Evolutionary conservation across 2,113 vertebrate species (phyloP), one percentile per base, ranked within the genome.

Genomic region (Xiphorhynchus elegans): DNA sequence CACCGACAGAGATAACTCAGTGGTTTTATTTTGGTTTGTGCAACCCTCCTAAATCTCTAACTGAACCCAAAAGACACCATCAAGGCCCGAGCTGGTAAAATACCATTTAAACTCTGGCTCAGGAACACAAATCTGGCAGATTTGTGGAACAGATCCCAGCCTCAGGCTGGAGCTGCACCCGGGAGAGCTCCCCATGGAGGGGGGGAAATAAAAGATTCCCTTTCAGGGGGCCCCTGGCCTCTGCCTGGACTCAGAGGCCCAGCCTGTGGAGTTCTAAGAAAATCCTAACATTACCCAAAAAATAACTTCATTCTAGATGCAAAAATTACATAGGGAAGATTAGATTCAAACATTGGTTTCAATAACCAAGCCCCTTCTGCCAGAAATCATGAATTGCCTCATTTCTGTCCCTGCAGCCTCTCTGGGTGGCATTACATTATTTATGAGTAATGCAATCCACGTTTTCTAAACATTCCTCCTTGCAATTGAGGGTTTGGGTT

Each of bases 391-490:
- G 46, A 94, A 92, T 29, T 67, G 84, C 79, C 76, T 88, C 75
- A 81, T 81, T 91, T 86, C 75, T 69, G 40, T 8, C 39, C 73
- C 90, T 75, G 88, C 9, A 29, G 84, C 92, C 55, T 89, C 47
- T 5, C 67, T 74, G 84, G 90, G 81, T 89, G 73, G 72, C 42
- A 68, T 74, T 87, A 53, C 72, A 94, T 90, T 95, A 96, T 87
- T 96, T 66, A 94, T 69, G 91, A 95, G 92, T 83, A 96, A 95
- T 16, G 79, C 85, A 91, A 95, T 74, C 92, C 90, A 75, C 25
- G 8, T 77, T 94, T 84, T 35, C 92, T 52, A 50, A 94, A 74
- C 92, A 86, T 86, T 90, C 92, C 79, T 56, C 17, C 67, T 90
- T 3, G 3, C 76, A 75, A 44, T 74, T 94, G 60, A 60, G 90